Evolutionary conservation across 23 tunicate species (phyloP).

Genomic region (Botrylloides violaceus): DNA sequence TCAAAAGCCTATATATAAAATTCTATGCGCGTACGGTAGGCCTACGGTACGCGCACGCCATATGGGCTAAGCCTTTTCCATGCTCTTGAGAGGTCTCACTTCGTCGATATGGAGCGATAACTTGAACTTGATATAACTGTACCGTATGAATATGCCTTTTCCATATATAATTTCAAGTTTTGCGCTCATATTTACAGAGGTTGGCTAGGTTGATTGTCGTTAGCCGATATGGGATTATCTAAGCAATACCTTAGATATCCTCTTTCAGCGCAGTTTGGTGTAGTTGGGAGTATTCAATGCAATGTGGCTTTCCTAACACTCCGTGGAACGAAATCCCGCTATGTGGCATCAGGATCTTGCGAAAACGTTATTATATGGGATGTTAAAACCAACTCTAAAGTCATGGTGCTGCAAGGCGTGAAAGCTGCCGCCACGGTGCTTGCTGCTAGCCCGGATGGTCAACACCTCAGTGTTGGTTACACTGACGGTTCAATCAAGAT

Average conservation of each 20-base stretch:
- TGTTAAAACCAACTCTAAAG: conserved; percentile 47
- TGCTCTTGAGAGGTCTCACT: too few relatives aligned
- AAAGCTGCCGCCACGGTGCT: conserved; percentile 55
- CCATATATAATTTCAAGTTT: too few relatives aligned
- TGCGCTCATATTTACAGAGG: too few relatives aligned
- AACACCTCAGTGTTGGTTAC: conserved; percentile 72
- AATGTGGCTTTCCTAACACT: conserved; percentile 45
- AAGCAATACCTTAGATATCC: conserved; percentile 76
- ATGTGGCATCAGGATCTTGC: conserved; percentile 67
- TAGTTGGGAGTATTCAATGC: conserved; percentile 50
- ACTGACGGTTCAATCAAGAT: conserved; percentile 59
- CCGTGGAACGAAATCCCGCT: conserved; percentile 45
- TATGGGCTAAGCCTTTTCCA: too few relatives aligned
- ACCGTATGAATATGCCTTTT: too few relatives aligned
- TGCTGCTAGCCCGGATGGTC: conserved; percentile 37
- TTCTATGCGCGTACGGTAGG: too few relatives aligned
- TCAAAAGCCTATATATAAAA: too few relatives aligned
- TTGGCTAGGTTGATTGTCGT: too few relatives aligned
- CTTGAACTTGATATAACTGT: too few relatives aligned
- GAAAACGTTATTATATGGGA: conserved; percentile 86
- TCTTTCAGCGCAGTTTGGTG: conserved; percentile 64
- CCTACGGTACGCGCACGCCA: too few relatives aligned
- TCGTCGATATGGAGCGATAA: too few relatives aligned
- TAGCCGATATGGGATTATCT: conserved; percentile 71
- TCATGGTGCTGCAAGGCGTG: conserved; percentile 65